Conservation (phyloP, 1,140 invertebrate genomes). For the Cydia splendana region DNA sequence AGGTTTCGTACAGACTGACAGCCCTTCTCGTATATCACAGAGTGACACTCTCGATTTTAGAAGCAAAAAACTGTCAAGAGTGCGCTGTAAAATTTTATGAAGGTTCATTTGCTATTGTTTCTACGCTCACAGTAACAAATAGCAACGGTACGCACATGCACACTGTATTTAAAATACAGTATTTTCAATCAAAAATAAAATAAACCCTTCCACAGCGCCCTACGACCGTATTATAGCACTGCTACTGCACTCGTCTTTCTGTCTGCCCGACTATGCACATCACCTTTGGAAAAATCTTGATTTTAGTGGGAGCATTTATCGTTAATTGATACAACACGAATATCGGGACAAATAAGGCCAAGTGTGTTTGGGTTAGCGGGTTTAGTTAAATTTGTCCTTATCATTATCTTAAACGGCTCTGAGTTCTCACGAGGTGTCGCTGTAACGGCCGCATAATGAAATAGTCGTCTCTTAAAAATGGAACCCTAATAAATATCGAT, state of each 20-base stretch:
- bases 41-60: slow-evolving; percentile 60
- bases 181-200: too few species aligned
- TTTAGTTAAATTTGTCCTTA: background rate
- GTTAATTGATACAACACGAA: too few species aligned
- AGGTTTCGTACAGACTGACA: slow-evolving; percentile 49
- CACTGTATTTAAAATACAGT: too few species aligned
- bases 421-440: background rate
- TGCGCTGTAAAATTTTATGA: background rate
- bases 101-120: background rate
- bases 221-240: too few species aligned
- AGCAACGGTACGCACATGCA: too few species aligned
- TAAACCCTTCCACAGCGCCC: too few species aligned
- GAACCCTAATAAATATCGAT: slow-evolving; percentile 56
- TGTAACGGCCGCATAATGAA: background rate
- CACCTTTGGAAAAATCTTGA: too few species aligned
- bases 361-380: background rate
- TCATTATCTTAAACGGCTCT: background rate
- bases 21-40: slow-evolving; percentile 44
- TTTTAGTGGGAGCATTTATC: too few species aligned
- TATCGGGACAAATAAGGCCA: too few species aligned
- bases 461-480: background rate
- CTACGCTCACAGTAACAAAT: too few species aligned
- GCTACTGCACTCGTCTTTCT: too few species aligned
- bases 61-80: slow-evolving; percentile 43
- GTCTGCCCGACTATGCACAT: too few species aligned